These are phyloP conservation scores for Sciurus niger DNA, from an alignment of 2,113 vertebrate genomes.

Conservation along the genomic window DNA sequence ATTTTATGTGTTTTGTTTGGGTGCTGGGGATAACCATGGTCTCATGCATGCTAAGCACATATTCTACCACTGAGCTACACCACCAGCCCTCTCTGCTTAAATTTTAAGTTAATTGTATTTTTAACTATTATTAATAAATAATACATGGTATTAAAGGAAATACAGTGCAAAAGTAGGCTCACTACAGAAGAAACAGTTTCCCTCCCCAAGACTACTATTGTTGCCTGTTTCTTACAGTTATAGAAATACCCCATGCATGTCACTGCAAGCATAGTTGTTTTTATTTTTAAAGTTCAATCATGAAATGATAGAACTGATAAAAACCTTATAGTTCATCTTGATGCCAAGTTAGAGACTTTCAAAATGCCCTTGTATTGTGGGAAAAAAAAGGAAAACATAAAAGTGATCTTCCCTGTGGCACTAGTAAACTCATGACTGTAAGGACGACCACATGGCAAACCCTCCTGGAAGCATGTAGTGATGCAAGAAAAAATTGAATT, in stretches of 20 bases:
- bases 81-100: background rate
- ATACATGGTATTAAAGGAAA: background rate
- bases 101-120: slow-evolving; percentile 51
- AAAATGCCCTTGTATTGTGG: slow-evolving; percentile 6
- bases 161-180: background rate
- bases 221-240: slow-evolving; percentile 39
- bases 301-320: slow-evolving; percentile 41
- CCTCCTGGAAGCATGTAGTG: background rate
- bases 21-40: background rate
- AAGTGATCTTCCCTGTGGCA: background rate
- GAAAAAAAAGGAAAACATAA: slow-evolving; percentile 44
- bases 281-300: slow-evolving; percentile 30
- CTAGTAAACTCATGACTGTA: background rate
- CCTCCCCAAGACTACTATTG: background rate
- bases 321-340: background rate
- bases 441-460: background rate
- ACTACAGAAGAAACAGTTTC: background rate
- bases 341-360: slow-evolving; percentile 45
- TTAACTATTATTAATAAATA: slow-evolving; percentile 56
- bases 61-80: background rate
- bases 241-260: background rate
- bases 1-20: background rate
- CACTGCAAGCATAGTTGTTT: background rate
- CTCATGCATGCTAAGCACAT: background rate
- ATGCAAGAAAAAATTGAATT: background rate